Conservation (phyloP, 2,797 vertebrate genomes). For the Etheostoma nigrum region DNA sequence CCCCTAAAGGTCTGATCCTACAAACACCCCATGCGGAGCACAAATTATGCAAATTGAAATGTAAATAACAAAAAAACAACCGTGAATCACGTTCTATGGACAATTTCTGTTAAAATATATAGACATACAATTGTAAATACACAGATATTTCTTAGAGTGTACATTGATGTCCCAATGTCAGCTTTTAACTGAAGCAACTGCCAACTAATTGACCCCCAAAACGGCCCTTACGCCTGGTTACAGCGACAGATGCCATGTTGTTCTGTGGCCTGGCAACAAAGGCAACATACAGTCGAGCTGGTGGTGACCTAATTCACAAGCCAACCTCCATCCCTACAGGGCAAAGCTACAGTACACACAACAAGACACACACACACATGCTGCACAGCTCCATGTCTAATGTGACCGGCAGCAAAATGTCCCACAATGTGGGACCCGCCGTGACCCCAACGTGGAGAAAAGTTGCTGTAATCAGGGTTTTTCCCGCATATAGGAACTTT, state of each 20-base stretch:
- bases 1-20: too few species aligned
- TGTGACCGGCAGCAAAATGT: conserved; percentile 8
- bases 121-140: too few species aligned
- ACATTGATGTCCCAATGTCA: background rate
- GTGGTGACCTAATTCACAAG: conserved; percentile 58
- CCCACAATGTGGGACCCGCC: background rate
- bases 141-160: too few species aligned
- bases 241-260: conserved; percentile 34
- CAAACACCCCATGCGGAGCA: too few species aligned
- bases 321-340: conserved; percentile 42
- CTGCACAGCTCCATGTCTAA: conserved; percentile 6
- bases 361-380: background rate
- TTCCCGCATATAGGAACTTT: too few species aligned
- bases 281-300: conserved; percentile 25
- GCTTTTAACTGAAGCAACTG: background rate
- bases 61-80: too few species aligned
- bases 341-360: conserved; percentile 19
- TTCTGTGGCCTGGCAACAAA: conserved; percentile 31
- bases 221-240: background rate
- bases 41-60: too few species aligned
- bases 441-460: background rate
- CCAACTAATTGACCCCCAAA: background rate
- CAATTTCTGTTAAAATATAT: too few species aligned
- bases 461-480: background rate
- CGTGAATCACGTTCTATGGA: too few species aligned